These are phyloP conservation scores for Dendrolimus pini DNA, from an alignment of 2,888 invertebrate species.

Conservation along the genomic window DNA sequence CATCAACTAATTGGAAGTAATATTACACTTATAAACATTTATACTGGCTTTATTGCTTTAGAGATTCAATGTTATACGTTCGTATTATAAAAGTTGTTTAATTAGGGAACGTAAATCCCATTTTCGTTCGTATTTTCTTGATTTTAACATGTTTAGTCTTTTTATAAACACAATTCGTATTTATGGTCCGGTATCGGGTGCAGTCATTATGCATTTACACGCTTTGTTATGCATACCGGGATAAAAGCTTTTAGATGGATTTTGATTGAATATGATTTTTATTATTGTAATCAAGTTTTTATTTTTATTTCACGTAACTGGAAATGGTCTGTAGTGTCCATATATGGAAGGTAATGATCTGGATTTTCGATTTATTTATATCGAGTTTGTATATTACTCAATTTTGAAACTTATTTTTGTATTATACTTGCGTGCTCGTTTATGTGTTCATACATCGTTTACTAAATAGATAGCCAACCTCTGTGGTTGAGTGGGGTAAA, in stretches of 20 bases:
- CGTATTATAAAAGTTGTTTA: conserved; percentile 1
- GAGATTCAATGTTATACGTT: neutral
- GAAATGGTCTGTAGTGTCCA: neutral
- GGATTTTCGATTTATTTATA: too few relatives aligned
- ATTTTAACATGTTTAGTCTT: neutral
- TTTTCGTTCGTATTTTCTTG: neutral
- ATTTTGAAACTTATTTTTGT: too few relatives aligned
- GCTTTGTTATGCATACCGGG: neutral
- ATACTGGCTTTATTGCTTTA: conserved; percentile 3
- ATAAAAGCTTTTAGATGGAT: neutral
- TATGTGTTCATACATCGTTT: too few relatives aligned
- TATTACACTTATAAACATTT: conserved; percentile 41
- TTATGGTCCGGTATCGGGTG: neutral
- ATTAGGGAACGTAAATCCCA: neutral
- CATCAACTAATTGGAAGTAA: conserved; percentile 66
- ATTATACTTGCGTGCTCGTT: too few relatives aligned
- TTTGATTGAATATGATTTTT: neutral
- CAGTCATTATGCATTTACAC: neutral
- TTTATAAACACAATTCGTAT: neutral
- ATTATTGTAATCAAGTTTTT: neutral
- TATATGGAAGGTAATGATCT: neutral
- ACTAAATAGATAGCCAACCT: too few relatives aligned
- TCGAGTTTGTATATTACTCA: too few relatives aligned
- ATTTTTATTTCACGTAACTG: too few relatives aligned
- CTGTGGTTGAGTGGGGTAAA: too few relatives aligned